phyloP scores from a whole-genome alignment of 2,113 vertebrate genomes.

The Telmatochromis sp. region DNA sequence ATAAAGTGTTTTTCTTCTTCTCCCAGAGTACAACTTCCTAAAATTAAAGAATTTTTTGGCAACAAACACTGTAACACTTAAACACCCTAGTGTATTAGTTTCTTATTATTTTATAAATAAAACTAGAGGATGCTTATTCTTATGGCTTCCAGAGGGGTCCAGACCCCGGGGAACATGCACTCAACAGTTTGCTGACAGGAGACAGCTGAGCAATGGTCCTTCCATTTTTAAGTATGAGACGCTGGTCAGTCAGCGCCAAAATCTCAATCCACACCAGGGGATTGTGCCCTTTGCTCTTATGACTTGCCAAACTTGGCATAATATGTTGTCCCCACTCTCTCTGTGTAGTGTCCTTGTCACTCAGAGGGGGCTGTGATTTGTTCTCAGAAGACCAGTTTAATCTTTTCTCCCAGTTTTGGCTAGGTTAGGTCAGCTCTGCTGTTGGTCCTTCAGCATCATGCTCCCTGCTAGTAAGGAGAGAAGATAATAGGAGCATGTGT shows the following conservation, averaged over 20 bases:
- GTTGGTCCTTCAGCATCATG: neutral
- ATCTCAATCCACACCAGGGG: neutral
- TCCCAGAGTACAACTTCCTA: constrained; percentile 11
- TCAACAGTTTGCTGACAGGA: constrained; percentile 19
- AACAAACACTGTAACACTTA: constrained; percentile 39
- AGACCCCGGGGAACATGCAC: constrained; percentile 39
- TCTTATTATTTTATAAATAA: constrained; percentile 47
- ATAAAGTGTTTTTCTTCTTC: neutral
- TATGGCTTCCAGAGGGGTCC: constrained; percentile 57
- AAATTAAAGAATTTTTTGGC: constrained; percentile 29
- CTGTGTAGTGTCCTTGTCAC: constrained; percentile 17
- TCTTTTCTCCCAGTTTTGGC: neutral
- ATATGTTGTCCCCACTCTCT: neutral
- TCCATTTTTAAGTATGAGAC: neutral
- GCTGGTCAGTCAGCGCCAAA: neutral
- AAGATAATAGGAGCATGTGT: constrained; percentile 85
- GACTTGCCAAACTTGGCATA: neutral
- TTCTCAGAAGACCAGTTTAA: neutral
- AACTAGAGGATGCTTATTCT: constrained; percentile 8
- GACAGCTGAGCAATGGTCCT: constrained; percentile 34
- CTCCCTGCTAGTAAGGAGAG: constrained; percentile 78
- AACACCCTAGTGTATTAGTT: constrained; percentile 14
- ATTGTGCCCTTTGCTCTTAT: constrained; percentile 5
- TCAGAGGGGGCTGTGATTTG: neutral
- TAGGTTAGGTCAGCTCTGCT: neutral